Evolutionary conservation across 2,888 invertebrate genomes (phyloP), one percentile per base, ranked within the genome.

Genomic region (Eurytoma californica): DNA sequence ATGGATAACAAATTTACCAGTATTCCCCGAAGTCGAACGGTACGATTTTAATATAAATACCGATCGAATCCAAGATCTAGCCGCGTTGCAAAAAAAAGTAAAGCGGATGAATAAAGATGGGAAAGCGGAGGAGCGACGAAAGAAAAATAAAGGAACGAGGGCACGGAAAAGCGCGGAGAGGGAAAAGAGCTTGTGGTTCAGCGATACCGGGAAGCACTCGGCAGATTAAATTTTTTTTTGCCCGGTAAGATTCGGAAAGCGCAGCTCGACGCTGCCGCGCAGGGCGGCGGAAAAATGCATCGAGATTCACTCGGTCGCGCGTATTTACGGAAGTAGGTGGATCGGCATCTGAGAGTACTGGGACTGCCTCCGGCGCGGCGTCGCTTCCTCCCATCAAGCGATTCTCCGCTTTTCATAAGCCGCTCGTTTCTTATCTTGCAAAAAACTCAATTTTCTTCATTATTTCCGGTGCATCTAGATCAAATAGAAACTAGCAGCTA

Each of bases 161-260:
- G 4, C 7, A 3, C 51, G 55, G 39, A 73, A 55, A 55, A 55
- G 39, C 30, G 18, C 16, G 13, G 51, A 28, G 55, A 58, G 55
- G 24, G 55, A 30, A 30, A 75, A 74, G 69, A 76, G 77, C 69
- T 77, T 77, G 82, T 72, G 77, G 74, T 63, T 77, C 73, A 74
- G 61, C 51, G 39, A 65, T 77, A 77, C 30, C 60, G 51, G 18
- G 14, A 20, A 79, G 79, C 81, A 81, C 82, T 79, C 69, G 81
- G 81, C 55, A 74, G 76, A 80, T 82, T 80, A 80, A 82, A 82
- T 80, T 82, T 82, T 81, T 39, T 39, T 82, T 82, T 72, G 30
- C 20, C 57, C 55, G 28, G 57, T 28, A 72, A 68, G 69, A 73
- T 77, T 77, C 51, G 66, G 60, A 60, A 47, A 16, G 30, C 47